Conservation (phyloP, 1,140 invertebrate species). For the Eciton burchellii region DNA sequence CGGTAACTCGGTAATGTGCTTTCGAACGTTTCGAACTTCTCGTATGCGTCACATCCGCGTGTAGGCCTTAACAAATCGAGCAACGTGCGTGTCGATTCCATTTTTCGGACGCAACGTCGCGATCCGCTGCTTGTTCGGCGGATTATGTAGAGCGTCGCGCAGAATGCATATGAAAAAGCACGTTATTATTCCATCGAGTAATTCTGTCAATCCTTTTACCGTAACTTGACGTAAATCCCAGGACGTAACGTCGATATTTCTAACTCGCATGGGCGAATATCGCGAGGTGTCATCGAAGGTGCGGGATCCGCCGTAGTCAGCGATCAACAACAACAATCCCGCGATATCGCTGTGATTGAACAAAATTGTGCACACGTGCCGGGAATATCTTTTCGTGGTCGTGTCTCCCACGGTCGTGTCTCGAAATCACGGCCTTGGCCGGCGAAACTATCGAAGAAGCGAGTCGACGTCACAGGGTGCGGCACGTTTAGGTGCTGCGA, state of each 20-base stretch:
- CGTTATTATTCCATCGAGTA: conserved; percentile 46
- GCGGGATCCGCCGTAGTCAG: not conserved
- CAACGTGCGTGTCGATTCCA: conserved; percentile 25
- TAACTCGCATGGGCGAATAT: conserved; percentile 9
- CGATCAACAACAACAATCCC: not conserved
- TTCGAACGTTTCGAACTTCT: conserved; percentile 8
- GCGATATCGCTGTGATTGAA: not conserved
- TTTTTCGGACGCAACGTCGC: conserved; percentile 43
- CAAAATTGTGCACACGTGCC: not conserved
- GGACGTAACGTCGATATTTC: conserved; percentile 48
- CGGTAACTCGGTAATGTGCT: not conserved
- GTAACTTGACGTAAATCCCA: conserved; percentile 56
- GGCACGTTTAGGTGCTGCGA: conserved; percentile 20
- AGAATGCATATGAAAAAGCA: conserved; percentile 31
- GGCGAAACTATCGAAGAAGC: conserved; percentile 16
- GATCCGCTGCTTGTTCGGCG: conserved; percentile 31
- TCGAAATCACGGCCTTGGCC: not conserved
- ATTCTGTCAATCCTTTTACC: conserved; percentile 45
- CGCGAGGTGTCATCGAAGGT: conserved; percentile 10
- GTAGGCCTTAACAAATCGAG: conserved; percentile 15
- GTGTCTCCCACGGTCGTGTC: not conserved
- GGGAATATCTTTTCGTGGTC: not conserved
- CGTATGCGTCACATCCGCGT: conserved; percentile 16
- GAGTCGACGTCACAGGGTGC: not conserved
- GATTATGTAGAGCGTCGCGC: conserved; percentile 18